These are phyloP conservation scores for Drosophila pegasa DNA, from an alignment of 2,888 invertebrate species.

Conservation along the genomic window DNA sequence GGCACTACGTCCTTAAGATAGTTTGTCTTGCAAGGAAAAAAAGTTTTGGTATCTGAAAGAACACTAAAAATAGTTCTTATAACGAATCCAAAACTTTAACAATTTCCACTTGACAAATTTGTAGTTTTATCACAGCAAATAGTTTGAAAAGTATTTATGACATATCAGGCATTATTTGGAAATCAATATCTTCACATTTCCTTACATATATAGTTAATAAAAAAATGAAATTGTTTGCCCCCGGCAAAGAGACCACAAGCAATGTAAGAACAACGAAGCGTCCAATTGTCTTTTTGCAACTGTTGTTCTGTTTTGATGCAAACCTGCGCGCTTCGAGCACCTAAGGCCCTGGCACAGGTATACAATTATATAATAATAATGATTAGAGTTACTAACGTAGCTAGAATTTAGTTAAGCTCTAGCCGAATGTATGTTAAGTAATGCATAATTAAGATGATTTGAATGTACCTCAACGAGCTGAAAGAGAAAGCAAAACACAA, in stretches of 20 bases:
- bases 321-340: constrained; percentile 69
- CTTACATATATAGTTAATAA: background rate
- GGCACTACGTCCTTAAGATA: too few relatives aligned
- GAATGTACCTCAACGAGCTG: constrained; percentile 77
- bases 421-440: constrained; percentile 42
- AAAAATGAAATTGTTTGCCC: background rate
- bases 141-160: background rate
- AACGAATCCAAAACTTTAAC: background rate
- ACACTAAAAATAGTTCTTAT: background rate
- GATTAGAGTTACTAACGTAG: constrained; percentile 18
- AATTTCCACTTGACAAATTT: background rate
- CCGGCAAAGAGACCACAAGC: constrained; percentile 83
- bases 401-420: constrained; percentile 46
- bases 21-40: too few relatives aligned
- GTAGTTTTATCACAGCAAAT: background rate
- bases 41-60: too few relatives aligned
- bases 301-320: constrained; percentile 85
- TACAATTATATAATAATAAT: constrained; percentile 16
- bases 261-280: constrained; percentile 85
- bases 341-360: constrained; percentile 63
- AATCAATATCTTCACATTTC: background rate
- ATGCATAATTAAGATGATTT: constrained; percentile 21
- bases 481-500: constrained; percentile 52
- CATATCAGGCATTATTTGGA: background rate
- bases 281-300: constrained; percentile 86